phyloP scores from a whole-genome alignment of 2,888 invertebrate species.

The Lasioglossum morio region DNA sequence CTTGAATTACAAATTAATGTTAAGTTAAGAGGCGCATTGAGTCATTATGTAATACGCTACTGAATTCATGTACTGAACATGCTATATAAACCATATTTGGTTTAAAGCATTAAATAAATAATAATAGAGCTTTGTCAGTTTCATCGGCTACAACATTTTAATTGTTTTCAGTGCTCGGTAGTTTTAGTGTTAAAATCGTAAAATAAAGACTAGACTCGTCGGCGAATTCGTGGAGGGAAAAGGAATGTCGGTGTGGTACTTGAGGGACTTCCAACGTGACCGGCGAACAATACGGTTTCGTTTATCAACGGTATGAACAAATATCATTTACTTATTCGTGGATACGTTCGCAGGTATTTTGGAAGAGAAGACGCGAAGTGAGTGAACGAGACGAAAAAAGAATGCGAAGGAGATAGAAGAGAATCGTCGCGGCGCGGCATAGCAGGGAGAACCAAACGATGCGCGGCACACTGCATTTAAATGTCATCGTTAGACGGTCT shows the following conservation, averaged over 20 bases:
- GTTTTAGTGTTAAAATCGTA: not conserved
- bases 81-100: too few species aligned
- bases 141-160: too few species aligned
- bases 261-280: not conserved
- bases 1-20: too few species aligned
- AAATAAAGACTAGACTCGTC: not conserved
- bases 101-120: too few species aligned
- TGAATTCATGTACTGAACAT: too few species aligned
- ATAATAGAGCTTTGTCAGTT: too few species aligned
- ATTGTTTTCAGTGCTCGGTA: too few species aligned
- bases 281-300: not conserved
- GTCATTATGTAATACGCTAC: too few species aligned
- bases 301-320: not conserved
- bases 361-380: conserved; percentile 23
- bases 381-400: conserved; percentile 25
- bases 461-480: conserved; percentile 84
- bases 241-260: too few species aligned
- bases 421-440: conserved; percentile 53
- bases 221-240: not conserved
- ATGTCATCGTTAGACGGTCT: conserved; percentile 84
- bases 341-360: conserved; percentile 39
- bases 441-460: conserved; percentile 81
- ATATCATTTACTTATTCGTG: conserved; percentile 16
- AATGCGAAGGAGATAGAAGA: conserved; percentile 26
- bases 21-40: too few species aligned